A percentile compares a stretch with the other conserved stretches of the same genome.
Evolutionary conservation across 2,113 vertebrate species (phyloP).

Genomic region (Amphilophus citrinellus): DNA sequence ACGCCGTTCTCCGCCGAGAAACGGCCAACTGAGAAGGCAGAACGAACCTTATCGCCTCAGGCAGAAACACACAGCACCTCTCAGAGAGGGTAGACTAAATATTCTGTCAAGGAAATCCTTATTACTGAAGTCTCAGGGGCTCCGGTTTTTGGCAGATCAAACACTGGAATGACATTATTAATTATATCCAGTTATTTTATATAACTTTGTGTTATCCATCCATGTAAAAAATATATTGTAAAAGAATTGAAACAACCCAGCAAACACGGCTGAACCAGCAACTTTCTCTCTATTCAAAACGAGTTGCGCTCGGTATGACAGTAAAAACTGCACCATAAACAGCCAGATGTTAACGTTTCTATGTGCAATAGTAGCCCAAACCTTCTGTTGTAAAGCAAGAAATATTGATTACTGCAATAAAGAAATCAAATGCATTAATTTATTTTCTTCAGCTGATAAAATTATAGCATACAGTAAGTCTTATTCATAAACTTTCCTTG

Average conservation of each 20-base stretch:
- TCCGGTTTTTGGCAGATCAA: conserved; percentile 33
- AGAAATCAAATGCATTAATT: neutral
- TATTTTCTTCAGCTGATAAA: too few species aligned
- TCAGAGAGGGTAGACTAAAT: conserved; percentile 57
- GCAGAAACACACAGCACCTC: conserved; percentile 25
- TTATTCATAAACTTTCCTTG: too few species aligned
- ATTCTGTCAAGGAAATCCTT: conserved; percentile 49
- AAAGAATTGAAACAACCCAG: neutral
- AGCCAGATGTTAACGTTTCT: neutral
- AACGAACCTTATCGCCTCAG: conserved; percentile 52
- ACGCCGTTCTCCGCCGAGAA: neutral
- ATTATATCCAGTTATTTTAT: neutral
- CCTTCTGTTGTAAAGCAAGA: neutral
- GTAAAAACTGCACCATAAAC: neutral
- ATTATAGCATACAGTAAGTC: too few species aligned
- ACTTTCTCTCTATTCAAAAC: neutral
- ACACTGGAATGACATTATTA: neutral
- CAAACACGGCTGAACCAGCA: neutral
- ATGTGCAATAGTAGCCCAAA: neutral
- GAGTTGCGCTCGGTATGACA: neutral
- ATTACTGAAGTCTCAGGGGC: conserved; percentile 33
- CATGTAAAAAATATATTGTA: neutral
- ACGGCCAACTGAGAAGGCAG: conserved; percentile 35
- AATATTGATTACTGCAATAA: neutral
- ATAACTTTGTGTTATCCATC: neutral